These are phyloP conservation scores for Tenthredo amoena DNA, from an alignment of 2,888 invertebrate species.

Conservation along the genomic window DNA sequence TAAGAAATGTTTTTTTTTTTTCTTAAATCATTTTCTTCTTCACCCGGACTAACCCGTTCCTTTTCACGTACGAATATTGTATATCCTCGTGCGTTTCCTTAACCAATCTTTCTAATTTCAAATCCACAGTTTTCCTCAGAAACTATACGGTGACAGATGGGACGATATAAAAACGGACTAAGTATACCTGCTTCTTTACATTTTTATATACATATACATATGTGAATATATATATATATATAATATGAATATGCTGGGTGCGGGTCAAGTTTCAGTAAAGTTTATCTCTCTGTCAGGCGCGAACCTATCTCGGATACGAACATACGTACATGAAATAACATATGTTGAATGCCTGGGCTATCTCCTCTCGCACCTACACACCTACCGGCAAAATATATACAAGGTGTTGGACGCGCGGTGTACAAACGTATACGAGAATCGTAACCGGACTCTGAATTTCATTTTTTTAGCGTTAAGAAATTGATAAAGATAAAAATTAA, in stretches of 20 bases:
- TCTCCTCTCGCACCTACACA: background rate
- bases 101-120: too few species aligned
- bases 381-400: background rate
- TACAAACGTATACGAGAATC: background rate
- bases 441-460: background rate
- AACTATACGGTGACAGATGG: too few species aligned
- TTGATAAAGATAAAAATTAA: background rate
- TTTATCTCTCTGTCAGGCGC: conserved; percentile 30
- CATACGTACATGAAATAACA: conserved; percentile 7
- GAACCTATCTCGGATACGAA: background rate
- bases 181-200: too few species aligned
- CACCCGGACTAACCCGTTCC: too few species aligned
- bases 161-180: too few species aligned
- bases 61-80: too few species aligned
- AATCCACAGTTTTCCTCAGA: too few species aligned
- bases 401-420: background rate
- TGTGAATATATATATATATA: too few species aligned
- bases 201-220: too few species aligned
- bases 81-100: too few species aligned
- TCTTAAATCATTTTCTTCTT: too few species aligned
- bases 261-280: conserved; percentile 3
- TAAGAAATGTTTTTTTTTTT: background rate
- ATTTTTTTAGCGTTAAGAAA: background rate
- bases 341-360: background rate
- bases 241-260: background rate